Evolutionary conservation across 2,113 vertebrate species (phyloP).

Genomic region (Pteropus alecto): DNA sequence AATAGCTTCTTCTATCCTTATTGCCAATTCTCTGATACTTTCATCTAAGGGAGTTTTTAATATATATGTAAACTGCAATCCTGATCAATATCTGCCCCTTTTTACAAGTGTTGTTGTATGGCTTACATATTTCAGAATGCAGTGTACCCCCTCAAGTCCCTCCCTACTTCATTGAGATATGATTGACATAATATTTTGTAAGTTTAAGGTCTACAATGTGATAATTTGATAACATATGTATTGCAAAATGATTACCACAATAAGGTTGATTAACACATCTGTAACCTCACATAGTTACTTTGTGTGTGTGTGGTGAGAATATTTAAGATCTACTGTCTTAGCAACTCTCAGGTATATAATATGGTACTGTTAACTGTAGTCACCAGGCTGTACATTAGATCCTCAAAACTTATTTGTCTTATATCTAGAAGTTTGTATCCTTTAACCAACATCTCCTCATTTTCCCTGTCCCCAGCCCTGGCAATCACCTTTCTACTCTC

Average conservation of each 20-base stretch:
- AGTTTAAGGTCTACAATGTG: neutral
- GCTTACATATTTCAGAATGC: neutral
- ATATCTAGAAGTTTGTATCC: neutral
- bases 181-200: neutral
- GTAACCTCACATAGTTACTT: neutral
- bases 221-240: neutral
- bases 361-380: neutral
- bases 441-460: neutral
- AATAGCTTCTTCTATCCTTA: neutral
- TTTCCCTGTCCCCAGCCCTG: neutral
- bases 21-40: neutral
- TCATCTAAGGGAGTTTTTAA: neutral
- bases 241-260: neutral
- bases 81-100: neutral
- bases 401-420: neutral
- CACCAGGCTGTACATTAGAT: neutral
- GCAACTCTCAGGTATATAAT: neutral
- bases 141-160: neutral
- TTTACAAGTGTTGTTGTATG: neutral
- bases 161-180: neutral
- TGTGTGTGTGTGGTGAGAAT: neutral
- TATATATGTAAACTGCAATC: neutral
- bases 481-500: neutral
- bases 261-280: neutral
- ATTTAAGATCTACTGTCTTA: neutral